A percentile compares a stretch with the other conserved stretches of the same genome.
Conservation (phyloP, 2,113 vertebrate species). For the Camelus dromedarius region DNA sequence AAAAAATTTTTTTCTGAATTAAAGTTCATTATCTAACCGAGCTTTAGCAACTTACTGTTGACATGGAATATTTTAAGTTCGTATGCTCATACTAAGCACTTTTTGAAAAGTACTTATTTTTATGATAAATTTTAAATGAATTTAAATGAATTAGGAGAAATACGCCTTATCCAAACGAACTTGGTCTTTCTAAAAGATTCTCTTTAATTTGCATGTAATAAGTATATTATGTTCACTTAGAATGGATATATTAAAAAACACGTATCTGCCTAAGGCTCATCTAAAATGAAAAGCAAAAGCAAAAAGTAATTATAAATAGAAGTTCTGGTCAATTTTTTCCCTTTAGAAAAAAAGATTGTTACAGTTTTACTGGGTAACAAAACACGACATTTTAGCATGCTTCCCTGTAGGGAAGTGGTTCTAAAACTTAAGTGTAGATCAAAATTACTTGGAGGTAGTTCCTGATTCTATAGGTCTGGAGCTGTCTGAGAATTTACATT, state of each 20-base stretch:
- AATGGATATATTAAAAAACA: conserved; percentile 41
- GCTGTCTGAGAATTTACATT: not conserved
- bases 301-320: conserved; percentile 38
- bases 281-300: conserved; percentile 44
- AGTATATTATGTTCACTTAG: conserved; percentile 52
- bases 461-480: not conserved
- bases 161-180: not conserved
- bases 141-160: conserved; percentile 31
- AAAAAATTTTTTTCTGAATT: conserved; percentile 49
- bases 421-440: not conserved
- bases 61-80: conserved; percentile 45
- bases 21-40: conserved; percentile 46
- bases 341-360: not conserved
- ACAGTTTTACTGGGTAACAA: not conserved
- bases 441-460: conserved; percentile 8
- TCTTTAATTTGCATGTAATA: conserved; percentile 26
- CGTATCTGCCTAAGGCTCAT: not conserved
- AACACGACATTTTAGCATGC: not conserved
- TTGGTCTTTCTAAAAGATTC: conserved; percentile 28
- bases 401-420: not conserved
- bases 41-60: conserved; percentile 56
- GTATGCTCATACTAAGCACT: conserved; percentile 38
- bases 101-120: conserved; percentile 27
- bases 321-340: not conserved
- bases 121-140: conserved; percentile 35